A percentile compares a stretch with the other conserved stretches of the same genome.
Evolutionary conservation across 2,888 invertebrate genomes (phyloP).

Genomic region (Torymus aiolomorphi): DNA sequence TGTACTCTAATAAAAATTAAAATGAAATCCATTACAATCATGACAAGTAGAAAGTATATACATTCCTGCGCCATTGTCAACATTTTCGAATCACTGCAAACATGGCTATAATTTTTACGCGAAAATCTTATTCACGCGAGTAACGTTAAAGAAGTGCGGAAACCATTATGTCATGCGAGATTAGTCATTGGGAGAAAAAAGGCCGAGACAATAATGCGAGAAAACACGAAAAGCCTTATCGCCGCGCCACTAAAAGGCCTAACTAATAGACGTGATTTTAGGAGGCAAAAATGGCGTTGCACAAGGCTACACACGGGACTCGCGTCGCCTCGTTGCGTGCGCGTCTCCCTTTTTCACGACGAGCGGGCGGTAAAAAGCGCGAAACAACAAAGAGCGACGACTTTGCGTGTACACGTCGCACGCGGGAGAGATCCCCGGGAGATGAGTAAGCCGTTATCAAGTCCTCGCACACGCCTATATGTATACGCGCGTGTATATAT

Average conservation of each 20-base stretch:
- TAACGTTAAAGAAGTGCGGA: too few relatives aligned
- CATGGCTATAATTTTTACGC: too few relatives aligned
- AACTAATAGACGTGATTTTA: constrained; percentile 17
- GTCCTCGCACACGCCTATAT: constrained; percentile 19
- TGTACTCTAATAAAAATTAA: constrained; percentile 1
- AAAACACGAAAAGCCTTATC: too few relatives aligned
- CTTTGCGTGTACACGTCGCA: constrained; percentile 16
- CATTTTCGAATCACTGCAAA: too few relatives aligned
- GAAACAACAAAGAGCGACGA: background rate
- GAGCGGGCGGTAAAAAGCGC: too few relatives aligned
- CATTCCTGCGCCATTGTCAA: background rate
- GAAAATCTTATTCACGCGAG: too few relatives aligned
- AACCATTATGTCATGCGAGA: background rate
- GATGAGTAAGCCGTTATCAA: constrained; percentile 47
- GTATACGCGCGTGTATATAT: too few relatives aligned
- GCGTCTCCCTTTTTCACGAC: constrained; percentile 7
- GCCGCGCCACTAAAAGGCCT: too few relatives aligned
- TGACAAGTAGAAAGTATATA: background rate
- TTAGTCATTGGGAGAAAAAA: background rate
- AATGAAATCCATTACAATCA: constrained; percentile 4
- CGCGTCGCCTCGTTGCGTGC: constrained; percentile 13
- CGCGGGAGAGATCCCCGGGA: background rate
- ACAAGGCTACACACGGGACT: too few relatives aligned
- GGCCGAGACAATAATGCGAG: too few relatives aligned
- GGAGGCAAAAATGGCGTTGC: constrained; percentile 11